phyloP scores from a whole-genome alignment of 2,888 invertebrate species.

The Amitus sp. region DNA sequence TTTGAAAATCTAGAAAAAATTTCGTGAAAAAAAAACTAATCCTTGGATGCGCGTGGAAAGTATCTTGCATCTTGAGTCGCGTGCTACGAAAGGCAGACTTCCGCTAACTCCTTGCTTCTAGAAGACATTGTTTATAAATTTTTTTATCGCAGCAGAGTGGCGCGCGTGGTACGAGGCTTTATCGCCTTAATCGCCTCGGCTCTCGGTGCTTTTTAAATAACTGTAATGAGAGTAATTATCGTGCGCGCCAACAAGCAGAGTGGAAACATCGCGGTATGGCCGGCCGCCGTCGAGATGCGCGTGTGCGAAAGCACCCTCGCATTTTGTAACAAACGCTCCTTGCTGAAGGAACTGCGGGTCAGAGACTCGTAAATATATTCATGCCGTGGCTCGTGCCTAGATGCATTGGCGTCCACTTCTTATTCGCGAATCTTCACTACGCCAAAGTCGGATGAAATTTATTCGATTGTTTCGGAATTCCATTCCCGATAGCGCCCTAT shows the following conservation, averaged over 20 bases:
- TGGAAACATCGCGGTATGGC: slow-evolving; percentile 57
- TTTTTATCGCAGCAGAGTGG: slow-evolving; percentile 2
- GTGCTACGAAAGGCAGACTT: slow-evolving; percentile 16
- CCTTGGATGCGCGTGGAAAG: not conserved
- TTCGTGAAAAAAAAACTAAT: not conserved
- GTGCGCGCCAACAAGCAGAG: slow-evolving; percentile 63
- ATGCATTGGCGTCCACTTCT: slow-evolving; percentile 51
- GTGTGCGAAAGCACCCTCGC: slow-evolving; percentile 54
- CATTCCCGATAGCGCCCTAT: too few relatives aligned
- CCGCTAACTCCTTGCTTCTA: slow-evolving; percentile 6
- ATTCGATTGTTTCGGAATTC: too few relatives aligned
- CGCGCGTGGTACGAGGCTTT: slow-evolving; percentile 25
- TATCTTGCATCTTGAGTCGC: slow-evolving; percentile 11
- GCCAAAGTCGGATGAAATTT: too few relatives aligned
- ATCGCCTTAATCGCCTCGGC: slow-evolving; percentile 32
- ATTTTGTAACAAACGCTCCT: slow-evolving; percentile 46
- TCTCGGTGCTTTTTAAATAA: slow-evolving; percentile 57
- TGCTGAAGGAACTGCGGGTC: slow-evolving; percentile 48
- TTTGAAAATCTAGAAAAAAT: too few relatives aligned
- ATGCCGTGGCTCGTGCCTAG: slow-evolving; percentile 62
- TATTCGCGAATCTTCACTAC: too few relatives aligned
- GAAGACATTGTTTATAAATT: slow-evolving; percentile 13
- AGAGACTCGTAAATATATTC: slow-evolving; percentile 54
- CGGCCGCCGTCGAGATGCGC: slow-evolving; percentile 39
- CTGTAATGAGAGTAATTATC: slow-evolving; percentile 64